Evolutionary conservation across 1,140 invertebrate genomes (phyloP).

Genomic region (Mactra quadrangularis): DNA sequence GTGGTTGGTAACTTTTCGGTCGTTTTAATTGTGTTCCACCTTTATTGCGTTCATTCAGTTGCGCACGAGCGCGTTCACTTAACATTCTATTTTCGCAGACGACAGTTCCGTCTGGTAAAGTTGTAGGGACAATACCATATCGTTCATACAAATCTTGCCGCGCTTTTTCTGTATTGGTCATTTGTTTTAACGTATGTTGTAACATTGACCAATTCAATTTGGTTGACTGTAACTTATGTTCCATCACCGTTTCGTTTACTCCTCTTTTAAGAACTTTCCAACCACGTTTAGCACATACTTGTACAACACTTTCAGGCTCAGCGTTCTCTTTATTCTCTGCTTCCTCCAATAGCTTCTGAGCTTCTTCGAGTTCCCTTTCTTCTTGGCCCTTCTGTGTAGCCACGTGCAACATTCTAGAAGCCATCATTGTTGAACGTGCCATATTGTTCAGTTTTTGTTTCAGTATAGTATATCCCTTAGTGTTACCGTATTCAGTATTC

Average conservation of each 20-base stretch:
- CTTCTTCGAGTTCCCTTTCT: constrained; percentile 27
- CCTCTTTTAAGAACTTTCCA: constrained; percentile 67
- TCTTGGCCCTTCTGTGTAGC: constrained; percentile 29
- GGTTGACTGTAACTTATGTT: constrained; percentile 60
- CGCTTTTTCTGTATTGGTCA: constrained; percentile 64
- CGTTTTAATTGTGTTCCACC: constrained; percentile 33
- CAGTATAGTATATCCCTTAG: constrained; percentile 31
- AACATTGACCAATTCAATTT: constrained; percentile 68
- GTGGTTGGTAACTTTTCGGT: constrained; percentile 50
- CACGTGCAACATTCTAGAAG: constrained; percentile 49
- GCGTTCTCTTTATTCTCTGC: too few relatives aligned
- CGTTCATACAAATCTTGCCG: constrained; percentile 71
- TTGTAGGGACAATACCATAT: constrained; percentile 69
- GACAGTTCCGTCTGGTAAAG: constrained; percentile 61
- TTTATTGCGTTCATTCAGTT: constrained; percentile 39
- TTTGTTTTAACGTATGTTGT: constrained; percentile 62
- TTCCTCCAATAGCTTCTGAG: background rate
- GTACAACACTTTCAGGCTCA: constrained; percentile 34
- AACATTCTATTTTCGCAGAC: constrained; percentile 72
- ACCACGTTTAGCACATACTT: constrained; percentile 66
- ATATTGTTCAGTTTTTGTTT: constrained; percentile 60
- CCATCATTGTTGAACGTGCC: constrained; percentile 51
- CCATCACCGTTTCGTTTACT: constrained; percentile 62
- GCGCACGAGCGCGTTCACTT: constrained; percentile 66
- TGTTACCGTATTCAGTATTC: constrained; percentile 65